Evolutionary conservation across 2,113 vertebrate genomes (phyloP), one percentile per base, ranked within the genome.

Genomic region (Sprattus sprattus): DNA sequence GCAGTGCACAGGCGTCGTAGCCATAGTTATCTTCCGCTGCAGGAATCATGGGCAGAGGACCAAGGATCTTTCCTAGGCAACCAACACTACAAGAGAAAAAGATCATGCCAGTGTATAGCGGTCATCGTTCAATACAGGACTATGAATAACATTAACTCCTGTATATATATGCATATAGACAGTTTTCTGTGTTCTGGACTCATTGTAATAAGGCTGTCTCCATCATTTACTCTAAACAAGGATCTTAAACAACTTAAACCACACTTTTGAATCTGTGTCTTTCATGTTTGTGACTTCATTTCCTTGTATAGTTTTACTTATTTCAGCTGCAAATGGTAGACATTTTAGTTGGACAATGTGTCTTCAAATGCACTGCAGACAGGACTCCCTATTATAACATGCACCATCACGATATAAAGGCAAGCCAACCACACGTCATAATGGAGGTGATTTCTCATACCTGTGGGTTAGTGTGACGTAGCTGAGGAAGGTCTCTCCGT

Each of bases 21-120:
- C 99, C 99, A 0, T 99, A 99, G 91, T 99, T 99, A 32, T 99
- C 99, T 88, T 99, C 99, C 0, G 99, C 99, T 0, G 97, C 97
- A 0, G 99, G 99, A 84, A 99, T 96, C 99, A 99, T 99, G 25
- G 97, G 97, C 82, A 99, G 91, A 0, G 99, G 99, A 5, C 99
- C 98, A 0, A 95, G 88, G 0, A 96, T 94, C 92, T 96, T 97
- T 11, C 95, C 96, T 0, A 97, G 81, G 81, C 83, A 96, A 1
- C 94, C 93, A 15, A 57, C 71, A 84, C 90, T 88, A 49, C 52
- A 44, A 13, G 54, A 83, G 44, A 82, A 28, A 28, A 9, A 78
- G 71, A 11, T n/a, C 10, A 32, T 1, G 28, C 28, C 71, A 71
- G 4, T 60, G 71, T 13, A 78, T 78, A 44, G 3, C 25, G 5